These are phyloP conservation scores for Atrichornis clamosus DNA, from an alignment of 2,113 vertebrate genomes.

Conservation along the genomic window DNA sequence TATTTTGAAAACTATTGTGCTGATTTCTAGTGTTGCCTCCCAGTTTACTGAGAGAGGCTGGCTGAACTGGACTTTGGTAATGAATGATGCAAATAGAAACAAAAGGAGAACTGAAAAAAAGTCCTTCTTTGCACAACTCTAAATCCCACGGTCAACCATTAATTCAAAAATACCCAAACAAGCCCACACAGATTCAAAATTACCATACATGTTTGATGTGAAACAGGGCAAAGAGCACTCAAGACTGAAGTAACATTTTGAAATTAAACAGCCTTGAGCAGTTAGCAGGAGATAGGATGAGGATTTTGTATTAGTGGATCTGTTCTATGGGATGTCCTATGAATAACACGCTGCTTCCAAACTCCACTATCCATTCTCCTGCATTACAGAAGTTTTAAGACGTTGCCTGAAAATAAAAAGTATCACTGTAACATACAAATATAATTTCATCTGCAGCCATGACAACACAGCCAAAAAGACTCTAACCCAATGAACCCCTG, in stretches of 20 bases:
- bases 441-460: slow-evolving; percentile 11
- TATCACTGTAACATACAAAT: not conserved
- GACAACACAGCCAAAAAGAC: not conserved
- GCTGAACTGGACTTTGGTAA: not conserved
- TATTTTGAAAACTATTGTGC: not conserved
- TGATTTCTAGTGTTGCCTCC: not conserved
- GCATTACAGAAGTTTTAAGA: not conserved
- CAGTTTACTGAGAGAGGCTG: not conserved
- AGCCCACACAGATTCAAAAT: not conserved
- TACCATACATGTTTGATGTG: not conserved
- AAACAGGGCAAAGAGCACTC: not conserved
- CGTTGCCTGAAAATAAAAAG: slow-evolving; percentile 9
- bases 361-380: not conserved
- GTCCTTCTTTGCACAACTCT: not conserved
- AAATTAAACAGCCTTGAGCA: slow-evolving; percentile 27
- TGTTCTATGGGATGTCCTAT: slow-evolving; percentile 4
- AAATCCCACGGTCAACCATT: not conserved
- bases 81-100: not conserved
- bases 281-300: not conserved
- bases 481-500: not conserved
- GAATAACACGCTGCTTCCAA: not conserved
- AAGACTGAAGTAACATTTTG: not conserved
- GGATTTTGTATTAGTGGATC: not conserved
- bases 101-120: not conserved
- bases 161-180: not conserved